Evolutionary conservation across 2,888 invertebrate species (phyloP).

Genomic region (Listrodromus nycthemerus): DNA sequence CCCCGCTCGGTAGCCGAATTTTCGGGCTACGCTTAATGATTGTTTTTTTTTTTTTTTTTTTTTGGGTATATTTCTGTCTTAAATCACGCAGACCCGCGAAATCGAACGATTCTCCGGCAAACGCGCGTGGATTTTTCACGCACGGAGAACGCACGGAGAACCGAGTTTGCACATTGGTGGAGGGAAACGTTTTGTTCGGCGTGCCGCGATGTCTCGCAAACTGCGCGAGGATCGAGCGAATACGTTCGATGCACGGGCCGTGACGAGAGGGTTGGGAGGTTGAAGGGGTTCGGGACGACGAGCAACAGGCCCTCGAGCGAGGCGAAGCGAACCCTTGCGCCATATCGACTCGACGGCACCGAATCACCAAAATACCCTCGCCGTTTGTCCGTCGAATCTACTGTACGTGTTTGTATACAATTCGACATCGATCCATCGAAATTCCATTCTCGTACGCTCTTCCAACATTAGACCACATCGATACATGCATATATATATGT

Average conservation of each 20-base stretch:
- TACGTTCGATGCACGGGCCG: conserved; percentile 8
- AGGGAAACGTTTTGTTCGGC: conserved; percentile 35
- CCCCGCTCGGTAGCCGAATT: too few relatives aligned
- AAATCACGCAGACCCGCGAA: background rate
- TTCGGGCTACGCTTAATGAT: too few relatives aligned
- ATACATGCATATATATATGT: too few relatives aligned
- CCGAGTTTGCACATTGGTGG: background rate
- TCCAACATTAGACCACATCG: too few relatives aligned
- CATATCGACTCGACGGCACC: conserved; percentile 31
- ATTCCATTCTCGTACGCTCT: too few relatives aligned
- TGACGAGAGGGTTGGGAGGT: background rate
- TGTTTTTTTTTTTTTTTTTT: too few relatives aligned
- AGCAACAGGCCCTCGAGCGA: conserved; percentile 59
- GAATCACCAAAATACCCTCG: conserved; percentile 28
- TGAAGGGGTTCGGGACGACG: conserved; percentile 52
- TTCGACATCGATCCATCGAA: too few relatives aligned
- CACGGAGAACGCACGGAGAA: background rate
- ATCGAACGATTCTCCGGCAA: background rate
- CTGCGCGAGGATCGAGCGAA: conserved; percentile 28
- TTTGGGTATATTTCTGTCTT: background rate
- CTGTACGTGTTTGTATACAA: background rate
- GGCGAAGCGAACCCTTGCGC: background rate
- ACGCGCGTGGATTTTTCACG: background rate
- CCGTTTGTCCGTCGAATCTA: background rate
- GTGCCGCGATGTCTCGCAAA: conserved; percentile 32